phyloP scores from a whole-genome alignment of 2,113 vertebrate species.

The Cisticola juncidis region DNA sequence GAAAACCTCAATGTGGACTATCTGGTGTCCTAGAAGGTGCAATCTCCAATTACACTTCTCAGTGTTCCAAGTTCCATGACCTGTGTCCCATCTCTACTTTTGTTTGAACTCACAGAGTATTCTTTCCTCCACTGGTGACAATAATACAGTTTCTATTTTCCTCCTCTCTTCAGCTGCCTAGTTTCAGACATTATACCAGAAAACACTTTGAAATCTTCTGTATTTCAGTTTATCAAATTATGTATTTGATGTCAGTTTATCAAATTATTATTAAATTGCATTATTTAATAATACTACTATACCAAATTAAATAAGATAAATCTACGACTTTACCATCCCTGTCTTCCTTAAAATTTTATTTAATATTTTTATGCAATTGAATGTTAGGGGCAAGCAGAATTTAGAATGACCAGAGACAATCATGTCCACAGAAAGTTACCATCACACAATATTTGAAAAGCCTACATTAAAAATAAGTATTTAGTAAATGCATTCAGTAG shows the following conservation, averaged over 20 bases:
- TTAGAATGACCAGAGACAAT: not conserved
- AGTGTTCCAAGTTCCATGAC: not conserved
- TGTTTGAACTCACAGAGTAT: not conserved
- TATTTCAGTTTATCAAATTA: not conserved
- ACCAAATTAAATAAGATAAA: not conserved
- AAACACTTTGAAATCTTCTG: not conserved
- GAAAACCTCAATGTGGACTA: not conserved
- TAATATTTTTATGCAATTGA: not conserved
- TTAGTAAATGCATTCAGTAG: not conserved
- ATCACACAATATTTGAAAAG: not conserved
- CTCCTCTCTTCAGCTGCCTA: not conserved
- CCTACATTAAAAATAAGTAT: not conserved
- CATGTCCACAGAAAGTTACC: not conserved
- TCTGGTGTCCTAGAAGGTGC: not conserved
- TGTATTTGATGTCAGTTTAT: not conserved
- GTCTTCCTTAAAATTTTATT: not conserved
- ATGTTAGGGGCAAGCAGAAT: not conserved
- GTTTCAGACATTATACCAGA: not conserved
- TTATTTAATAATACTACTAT: not conserved
- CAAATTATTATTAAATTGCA: not conserved
- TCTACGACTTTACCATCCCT: not conserved
- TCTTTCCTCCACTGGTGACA: not conserved
- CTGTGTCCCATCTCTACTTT: fast-evolving
- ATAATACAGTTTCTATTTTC: not conserved
- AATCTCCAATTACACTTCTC: not conserved